phyloP scores from a whole-genome alignment of 2,797 vertebrate genomes.

The Gambusia yucatana region DNA sequence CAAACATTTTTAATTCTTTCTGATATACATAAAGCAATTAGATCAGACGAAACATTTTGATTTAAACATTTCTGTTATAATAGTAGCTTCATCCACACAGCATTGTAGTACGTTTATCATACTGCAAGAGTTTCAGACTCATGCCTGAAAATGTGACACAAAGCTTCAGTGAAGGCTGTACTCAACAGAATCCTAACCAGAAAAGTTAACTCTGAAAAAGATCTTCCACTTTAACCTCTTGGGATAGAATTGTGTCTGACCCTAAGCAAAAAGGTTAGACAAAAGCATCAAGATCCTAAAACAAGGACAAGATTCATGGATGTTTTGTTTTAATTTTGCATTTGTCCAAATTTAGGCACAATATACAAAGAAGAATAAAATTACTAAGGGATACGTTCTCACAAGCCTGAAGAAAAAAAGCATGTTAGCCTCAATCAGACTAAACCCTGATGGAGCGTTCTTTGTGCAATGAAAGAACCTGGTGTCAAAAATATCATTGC shows the following conservation, averaged over 20 bases:
- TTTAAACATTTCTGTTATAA: not conserved
- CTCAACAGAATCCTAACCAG: conserved; percentile 11
- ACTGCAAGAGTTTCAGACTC: not conserved
- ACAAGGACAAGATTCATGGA: conserved; percentile 16
- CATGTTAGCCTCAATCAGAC: conserved; percentile 41
- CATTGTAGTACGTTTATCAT: not conserved
- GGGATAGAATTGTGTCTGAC: conserved; percentile 25
- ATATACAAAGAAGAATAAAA: conserved; percentile 37
- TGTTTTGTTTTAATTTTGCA: conserved; percentile 45
- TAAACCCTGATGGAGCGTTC: conserved; percentile 47
- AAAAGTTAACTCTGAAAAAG: conserved; percentile 40
- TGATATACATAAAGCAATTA: not conserved
- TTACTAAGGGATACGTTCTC: conserved; percentile 45
- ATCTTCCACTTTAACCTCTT: conserved; percentile 25
- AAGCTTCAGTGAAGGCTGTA: conserved; percentile 16
- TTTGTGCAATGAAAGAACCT: conserved; percentile 64
- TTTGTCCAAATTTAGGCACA: conserved; percentile 39
- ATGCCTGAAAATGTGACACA: not conserved
- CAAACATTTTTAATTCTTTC: not conserved
- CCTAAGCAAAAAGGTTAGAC: conserved; percentile 25
- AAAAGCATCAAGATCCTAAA: not conserved
- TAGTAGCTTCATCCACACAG: not conserved
- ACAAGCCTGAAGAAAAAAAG: conserved; percentile 49
- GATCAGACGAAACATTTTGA: not conserved
- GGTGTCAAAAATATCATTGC: conserved; percentile 73